phyloP scores from a whole-genome alignment of 2,113 vertebrate genomes.

The Oryzias curvinotus region DNA sequence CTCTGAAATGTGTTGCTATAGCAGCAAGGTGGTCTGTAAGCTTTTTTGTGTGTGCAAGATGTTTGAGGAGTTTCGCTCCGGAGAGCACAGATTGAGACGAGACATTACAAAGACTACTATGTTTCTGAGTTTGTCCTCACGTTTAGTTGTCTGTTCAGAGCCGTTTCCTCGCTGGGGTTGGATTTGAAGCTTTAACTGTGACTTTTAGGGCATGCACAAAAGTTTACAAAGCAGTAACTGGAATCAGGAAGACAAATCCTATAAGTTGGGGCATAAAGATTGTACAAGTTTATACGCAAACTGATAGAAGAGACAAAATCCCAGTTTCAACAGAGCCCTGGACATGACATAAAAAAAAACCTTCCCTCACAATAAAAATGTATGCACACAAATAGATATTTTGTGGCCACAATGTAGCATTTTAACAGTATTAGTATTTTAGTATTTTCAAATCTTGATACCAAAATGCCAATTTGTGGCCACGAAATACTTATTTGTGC shows the following conservation, averaged over 20 bases:
- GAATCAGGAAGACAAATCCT: slow-evolving; percentile 29
- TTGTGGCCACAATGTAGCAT: too few species aligned
- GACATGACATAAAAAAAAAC: too few species aligned
- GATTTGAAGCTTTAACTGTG: slow-evolving; percentile 45
- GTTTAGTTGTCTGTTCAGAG: slow-evolving; percentile 54
- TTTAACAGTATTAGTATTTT: too few species aligned
- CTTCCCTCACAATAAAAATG: too few species aligned
- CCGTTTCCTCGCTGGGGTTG: slow-evolving; percentile 53
- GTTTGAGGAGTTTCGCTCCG: slow-evolving; percentile 71
- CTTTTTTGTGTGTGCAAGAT: slow-evolving; percentile 75
- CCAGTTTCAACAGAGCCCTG: background rate
- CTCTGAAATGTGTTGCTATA: slow-evolving; percentile 77
- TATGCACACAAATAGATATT: too few species aligned
- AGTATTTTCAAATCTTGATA: too few species aligned
- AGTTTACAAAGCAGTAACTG: slow-evolving; percentile 31
- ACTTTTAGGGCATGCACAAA: slow-evolving; percentile 29
- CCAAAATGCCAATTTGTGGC: too few species aligned
- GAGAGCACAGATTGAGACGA: slow-evolving; percentile 71
- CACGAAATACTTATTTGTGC: too few species aligned
- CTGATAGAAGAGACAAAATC: background rate
- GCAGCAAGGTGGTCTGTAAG: slow-evolving; percentile 80
- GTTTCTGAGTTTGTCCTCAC: slow-evolving; percentile 46
- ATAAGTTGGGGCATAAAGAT: slow-evolving; percentile 8
- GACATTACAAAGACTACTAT: slow-evolving; percentile 61
- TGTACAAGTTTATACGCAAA: slow-evolving; percentile 7